Evolutionary conservation across 1,140 invertebrate genomes (phyloP).

Genomic region (Delia radicum): DNA sequence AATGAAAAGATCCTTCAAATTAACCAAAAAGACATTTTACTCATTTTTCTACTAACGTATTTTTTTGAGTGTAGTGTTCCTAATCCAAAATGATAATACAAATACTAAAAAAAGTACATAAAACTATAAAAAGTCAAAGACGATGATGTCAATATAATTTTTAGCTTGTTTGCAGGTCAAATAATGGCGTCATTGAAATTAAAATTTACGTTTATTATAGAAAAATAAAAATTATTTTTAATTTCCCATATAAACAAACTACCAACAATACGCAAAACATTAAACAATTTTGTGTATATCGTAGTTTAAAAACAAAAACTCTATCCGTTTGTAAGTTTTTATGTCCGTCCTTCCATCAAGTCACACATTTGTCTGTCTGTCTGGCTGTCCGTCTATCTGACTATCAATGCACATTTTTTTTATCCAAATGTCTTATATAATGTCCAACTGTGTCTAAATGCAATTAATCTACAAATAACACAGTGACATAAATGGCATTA

Average conservation of each 20-base stretch:
- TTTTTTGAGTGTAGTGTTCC: too few relatives aligned
- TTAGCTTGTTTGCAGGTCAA: slow-evolving; percentile 1
- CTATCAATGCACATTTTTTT: not conserved
- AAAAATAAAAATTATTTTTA: slow-evolving; percentile 19
- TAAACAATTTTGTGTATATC: too few relatives aligned
- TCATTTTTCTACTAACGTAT: too few relatives aligned
- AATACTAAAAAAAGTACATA: too few relatives aligned
- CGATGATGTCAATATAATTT: not conserved
- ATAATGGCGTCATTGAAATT: not conserved
- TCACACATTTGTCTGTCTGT: not conserved
- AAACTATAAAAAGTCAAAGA: too few relatives aligned
- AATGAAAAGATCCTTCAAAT: too few relatives aligned
- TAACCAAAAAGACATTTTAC: too few relatives aligned
- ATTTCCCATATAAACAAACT: not conserved
- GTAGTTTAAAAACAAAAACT: not conserved
- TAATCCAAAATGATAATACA: too few relatives aligned
- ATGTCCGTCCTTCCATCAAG: not conserved
- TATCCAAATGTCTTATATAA: slow-evolving; percentile 7
- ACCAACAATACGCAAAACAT: not conserved
- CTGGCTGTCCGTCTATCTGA: not conserved
- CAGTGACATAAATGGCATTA: slow-evolving; percentile 18
- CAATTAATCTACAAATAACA: slow-evolving; percentile 20
- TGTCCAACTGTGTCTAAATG: slow-evolving; percentile 22
- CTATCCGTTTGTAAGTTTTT: not conserved
- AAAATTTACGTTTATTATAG: not conserved